Conservation (phyloP, 2,113 vertebrate genomes). For the Porphyrio hochstetteri region DNA sequence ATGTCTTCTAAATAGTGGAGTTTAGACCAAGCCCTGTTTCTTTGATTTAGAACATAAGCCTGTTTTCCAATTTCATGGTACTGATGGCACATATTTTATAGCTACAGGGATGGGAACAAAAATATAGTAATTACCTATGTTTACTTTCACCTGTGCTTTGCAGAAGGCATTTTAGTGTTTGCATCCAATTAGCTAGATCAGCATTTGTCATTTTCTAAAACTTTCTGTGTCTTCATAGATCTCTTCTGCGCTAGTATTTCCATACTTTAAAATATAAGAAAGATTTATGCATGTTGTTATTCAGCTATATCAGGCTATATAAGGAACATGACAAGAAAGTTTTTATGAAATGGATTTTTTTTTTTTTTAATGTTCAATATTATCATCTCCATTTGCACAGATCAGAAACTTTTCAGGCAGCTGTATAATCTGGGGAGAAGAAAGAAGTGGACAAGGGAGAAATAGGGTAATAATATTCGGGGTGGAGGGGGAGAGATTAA, state of each 20-base stretch:
- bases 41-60: constrained; percentile 50
- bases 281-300: not conserved
- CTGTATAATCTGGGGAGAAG: not conserved
- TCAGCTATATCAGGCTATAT: not conserved
- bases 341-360: not conserved
- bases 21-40: constrained; percentile 23
- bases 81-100: constrained; percentile 8
- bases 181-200: not conserved
- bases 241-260: not conserved
- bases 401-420: not conserved
- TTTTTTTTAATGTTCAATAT: not conserved
- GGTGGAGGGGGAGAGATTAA: not conserved
- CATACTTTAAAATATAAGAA: not conserved
- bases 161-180: not conserved
- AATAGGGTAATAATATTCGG: not conserved
- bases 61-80: constrained; percentile 37
- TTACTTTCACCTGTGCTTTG: constrained; percentile 27
- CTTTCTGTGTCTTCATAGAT: not conserved
- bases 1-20: constrained; percentile 31
- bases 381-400: not conserved
- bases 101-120: not conserved
- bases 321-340: not conserved
- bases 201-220: not conserved
- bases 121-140: not conserved
- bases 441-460: not conserved